phyloP scores from a whole-genome alignment of 2,113 vertebrate genomes.

The Ictalurus punctatus region DNA sequence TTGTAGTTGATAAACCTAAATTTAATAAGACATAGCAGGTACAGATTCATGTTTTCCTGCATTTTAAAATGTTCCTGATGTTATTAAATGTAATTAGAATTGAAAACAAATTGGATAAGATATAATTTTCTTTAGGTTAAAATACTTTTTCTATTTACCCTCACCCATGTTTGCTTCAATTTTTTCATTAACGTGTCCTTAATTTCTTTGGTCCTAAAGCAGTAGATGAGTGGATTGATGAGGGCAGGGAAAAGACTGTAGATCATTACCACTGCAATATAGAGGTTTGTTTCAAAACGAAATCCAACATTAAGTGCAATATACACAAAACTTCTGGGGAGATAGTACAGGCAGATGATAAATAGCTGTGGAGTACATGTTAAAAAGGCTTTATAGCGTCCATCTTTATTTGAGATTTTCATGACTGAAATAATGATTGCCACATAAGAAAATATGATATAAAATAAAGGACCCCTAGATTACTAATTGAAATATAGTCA shows the following conservation, averaged over 20 bases:
- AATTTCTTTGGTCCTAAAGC: conserved; percentile 67
- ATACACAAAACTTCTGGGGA: conserved; percentile 62
- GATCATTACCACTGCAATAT: conserved; percentile 62
- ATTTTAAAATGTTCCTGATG: no score
- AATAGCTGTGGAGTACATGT: no score
- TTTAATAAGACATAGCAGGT: not conserved
- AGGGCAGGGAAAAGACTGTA: conserved; percentile 59
- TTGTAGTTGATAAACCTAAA: not conserved
- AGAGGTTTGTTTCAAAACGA: conserved; percentile 56
- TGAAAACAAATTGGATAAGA: no score
- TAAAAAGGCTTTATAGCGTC: not conserved
- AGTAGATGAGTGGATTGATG: conserved; percentile 45
- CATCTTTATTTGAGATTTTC: conserved; percentile 54
- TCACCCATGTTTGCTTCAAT: conserved; percentile 48
- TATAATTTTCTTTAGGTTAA: no score
- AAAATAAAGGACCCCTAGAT: conserved; percentile 60
- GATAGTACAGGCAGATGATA: no score
- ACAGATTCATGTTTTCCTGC: not conserved
- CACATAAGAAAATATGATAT: conserved; percentile 64
- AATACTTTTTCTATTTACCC: conserved; percentile 9
- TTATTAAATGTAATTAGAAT: no score
- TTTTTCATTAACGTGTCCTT: conserved; percentile 57
- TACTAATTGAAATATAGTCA: conserved; percentile 59
- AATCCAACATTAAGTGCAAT: conserved; percentile 51
- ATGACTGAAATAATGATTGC: conserved; percentile 61